phyloP scores from a whole-genome alignment of 2,113 vertebrate genomes.

The Nerophis ophidion region DNA sequence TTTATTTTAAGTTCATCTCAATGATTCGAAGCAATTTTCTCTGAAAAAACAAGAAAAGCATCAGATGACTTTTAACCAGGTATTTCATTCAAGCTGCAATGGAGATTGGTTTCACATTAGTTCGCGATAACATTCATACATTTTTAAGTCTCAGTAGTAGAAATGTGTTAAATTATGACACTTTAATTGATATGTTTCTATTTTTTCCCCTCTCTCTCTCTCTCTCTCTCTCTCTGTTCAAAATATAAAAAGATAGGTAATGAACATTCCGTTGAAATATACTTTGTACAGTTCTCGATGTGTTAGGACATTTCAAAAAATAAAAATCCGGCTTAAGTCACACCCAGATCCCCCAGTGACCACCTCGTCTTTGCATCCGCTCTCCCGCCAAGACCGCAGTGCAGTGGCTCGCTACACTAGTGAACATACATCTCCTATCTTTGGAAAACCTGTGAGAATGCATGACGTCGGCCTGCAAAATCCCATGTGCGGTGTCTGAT shows the following conservation, averaged over 20 bases:
- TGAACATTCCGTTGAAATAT: slow-evolving; percentile 75
- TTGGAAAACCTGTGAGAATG: slow-evolving; percentile 56
- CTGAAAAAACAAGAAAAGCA: slow-evolving; percentile 61
- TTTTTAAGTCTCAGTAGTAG: slow-evolving; percentile 71
- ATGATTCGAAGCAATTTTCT: slow-evolving; percentile 63
- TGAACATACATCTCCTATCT: slow-evolving; percentile 50
- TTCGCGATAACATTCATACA: slow-evolving; percentile 70
- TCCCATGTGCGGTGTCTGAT: slow-evolving; percentile 22
- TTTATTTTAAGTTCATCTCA: slow-evolving; percentile 68
- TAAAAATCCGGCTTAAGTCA: slow-evolving; percentile 64
- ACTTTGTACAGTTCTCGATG: slow-evolving; percentile 71
- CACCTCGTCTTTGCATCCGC: slow-evolving; percentile 51
- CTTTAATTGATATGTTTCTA: slow-evolving; percentile 72
- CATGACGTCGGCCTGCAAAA: slow-evolving; percentile 29
- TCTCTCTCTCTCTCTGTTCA: slow-evolving; percentile 37
- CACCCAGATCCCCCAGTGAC: slow-evolving; percentile 54
- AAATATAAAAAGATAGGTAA: slow-evolving; percentile 76
- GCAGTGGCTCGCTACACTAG: slow-evolving; percentile 62
- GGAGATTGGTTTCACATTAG: slow-evolving; percentile 67
- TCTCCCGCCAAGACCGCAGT: slow-evolving; percentile 52
- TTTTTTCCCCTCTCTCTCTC: slow-evolving; percentile 43
- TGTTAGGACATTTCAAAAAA: slow-evolving; percentile 70
- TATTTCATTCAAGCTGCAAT: slow-evolving; percentile 67
- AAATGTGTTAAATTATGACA: slow-evolving; percentile 70
- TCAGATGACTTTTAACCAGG: slow-evolving; percentile 60